Evolutionary conservation across 2,888 invertebrate genomes (phyloP).

Genomic region (Amblyjoppa proteus): DNA sequence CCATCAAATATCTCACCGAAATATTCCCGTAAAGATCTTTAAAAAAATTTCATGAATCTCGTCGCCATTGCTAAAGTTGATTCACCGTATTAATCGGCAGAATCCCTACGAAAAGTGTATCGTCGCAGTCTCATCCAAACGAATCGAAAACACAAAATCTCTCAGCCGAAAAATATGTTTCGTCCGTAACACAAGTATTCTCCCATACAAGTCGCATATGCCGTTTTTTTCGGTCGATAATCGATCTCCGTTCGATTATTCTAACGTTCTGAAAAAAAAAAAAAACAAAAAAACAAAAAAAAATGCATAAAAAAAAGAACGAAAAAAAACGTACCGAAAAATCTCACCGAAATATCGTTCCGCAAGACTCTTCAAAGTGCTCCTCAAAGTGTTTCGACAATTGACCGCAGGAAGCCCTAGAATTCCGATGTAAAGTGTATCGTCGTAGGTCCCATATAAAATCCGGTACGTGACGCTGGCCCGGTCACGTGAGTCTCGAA

Average conservation of each 20-base stretch:
- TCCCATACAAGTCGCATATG: too few species aligned
- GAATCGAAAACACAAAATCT: too few species aligned
- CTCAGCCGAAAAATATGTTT: too few species aligned
- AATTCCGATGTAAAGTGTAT: neutral
- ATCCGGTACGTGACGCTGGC: constrained; percentile 27
- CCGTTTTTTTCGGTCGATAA: too few species aligned
- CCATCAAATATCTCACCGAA: too few species aligned
- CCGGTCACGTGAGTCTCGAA: constrained; percentile 8
- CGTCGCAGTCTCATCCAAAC: neutral
- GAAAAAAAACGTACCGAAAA: neutral
- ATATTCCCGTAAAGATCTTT: too few species aligned
- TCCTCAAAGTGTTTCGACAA: too few species aligned
- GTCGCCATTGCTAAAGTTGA: neutral
- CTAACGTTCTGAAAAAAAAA: too few species aligned
- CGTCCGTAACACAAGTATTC: too few species aligned
- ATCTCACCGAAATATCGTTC: neutral
- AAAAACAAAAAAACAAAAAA: too few species aligned
- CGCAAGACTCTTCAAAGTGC: neutral
- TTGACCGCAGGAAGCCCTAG: neutral
- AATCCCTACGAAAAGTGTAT: neutral
- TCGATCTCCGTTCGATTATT: too few species aligned
- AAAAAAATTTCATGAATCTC: too few species aligned
- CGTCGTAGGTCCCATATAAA: constrained; percentile 28
- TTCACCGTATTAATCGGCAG: neutral
- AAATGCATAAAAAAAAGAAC: neutral